phyloP scores from a whole-genome alignment of 1,140 invertebrate genomes.

The Conus ventricosus region DNA sequence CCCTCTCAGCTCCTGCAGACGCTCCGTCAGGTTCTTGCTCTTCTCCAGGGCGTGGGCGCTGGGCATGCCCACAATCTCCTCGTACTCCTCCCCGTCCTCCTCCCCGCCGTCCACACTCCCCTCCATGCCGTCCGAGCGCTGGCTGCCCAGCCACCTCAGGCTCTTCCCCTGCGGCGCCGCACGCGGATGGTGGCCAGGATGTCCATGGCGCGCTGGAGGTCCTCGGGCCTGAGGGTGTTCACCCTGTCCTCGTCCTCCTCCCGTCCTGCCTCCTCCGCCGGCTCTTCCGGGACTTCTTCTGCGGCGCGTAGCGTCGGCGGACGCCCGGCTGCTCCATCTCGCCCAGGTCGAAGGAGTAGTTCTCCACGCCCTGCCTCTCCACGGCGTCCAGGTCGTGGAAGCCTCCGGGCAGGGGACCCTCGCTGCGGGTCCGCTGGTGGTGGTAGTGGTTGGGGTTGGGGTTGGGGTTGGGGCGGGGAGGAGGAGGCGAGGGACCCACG shows the following conservation, averaged over 20 bases:
- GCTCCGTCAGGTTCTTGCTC: slow-evolving; percentile 23
- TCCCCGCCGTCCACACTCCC: neutral
- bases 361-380: neutral
- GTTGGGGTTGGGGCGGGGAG: neutral
- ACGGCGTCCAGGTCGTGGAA: no score
- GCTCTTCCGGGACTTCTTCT: no score
- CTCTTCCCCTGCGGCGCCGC: neutral
- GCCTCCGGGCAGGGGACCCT: neutral
- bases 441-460: no score
- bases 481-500: neutral
- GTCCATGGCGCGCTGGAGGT: slow-evolving; percentile 5
- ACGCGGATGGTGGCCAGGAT: slow-evolving; percentile 29
- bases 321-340: neutral
- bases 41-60: neutral
- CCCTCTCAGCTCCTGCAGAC: slow-evolving; percentile 8
- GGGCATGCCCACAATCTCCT: slow-evolving; percentile 13
- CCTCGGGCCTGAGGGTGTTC: neutral
- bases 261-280: neutral
- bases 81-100: neutral
- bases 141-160: neutral
- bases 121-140: neutral
- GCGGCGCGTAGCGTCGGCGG: neutral
- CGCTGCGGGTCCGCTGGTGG: neutral
- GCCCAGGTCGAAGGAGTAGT: neutral
- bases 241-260: neutral